phyloP scores from a whole-genome alignment of 1,140 invertebrate species.

The Euborellia annulipes region DNA sequence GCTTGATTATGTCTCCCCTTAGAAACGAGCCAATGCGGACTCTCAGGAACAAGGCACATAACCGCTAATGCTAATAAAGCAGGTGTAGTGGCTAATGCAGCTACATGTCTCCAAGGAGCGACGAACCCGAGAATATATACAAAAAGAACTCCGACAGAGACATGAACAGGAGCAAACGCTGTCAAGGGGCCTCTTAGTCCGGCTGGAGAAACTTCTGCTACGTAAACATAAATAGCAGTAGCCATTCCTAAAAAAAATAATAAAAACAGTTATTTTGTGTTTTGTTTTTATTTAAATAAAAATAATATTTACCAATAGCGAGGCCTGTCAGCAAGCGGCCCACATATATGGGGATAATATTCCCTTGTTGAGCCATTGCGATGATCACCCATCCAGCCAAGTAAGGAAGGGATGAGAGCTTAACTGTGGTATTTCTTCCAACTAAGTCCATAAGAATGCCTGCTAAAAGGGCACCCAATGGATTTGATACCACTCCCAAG shows the following conservation, averaged over 20 bases:
- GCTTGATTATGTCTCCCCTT: slow-evolving; percentile 17
- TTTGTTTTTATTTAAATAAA: no score
- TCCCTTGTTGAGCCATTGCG: slow-evolving; percentile 39
- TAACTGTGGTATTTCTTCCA: slow-evolving; percentile 52
- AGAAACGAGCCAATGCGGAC: slow-evolving; percentile 21
- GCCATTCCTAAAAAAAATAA: slow-evolving; percentile 20
- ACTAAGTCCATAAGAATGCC: slow-evolving; percentile 48
- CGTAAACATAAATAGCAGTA: slow-evolving; percentile 23
- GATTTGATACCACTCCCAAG: slow-evolving; percentile 54
- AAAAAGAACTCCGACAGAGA: slow-evolving; percentile 33
- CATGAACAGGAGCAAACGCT: slow-evolving; percentile 30
- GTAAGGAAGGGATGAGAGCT: slow-evolving; percentile 54
- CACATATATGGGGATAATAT: slow-evolving; percentile 40
- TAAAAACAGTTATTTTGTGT: slow-evolving; percentile 4
- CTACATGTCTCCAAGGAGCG: slow-evolving; percentile 25
- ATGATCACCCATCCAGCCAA: slow-evolving; percentile 58
- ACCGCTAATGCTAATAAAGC: slow-evolving; percentile 23
- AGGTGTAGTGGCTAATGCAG: slow-evolving; percentile 24
- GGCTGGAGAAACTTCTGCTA: slow-evolving; percentile 21
- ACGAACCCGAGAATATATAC: slow-evolving; percentile 31
- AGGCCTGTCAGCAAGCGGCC: slow-evolving; percentile 58
- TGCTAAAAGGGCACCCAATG: slow-evolving; percentile 47
- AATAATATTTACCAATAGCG: slow-evolving; percentile 41
- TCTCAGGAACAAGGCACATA: slow-evolving; percentile 29
- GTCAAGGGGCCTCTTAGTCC: slow-evolving; percentile 21